Base-by-base conservation (phyloP, 2,113 vertebrate genomes). In the Chionis minor region DNA sequence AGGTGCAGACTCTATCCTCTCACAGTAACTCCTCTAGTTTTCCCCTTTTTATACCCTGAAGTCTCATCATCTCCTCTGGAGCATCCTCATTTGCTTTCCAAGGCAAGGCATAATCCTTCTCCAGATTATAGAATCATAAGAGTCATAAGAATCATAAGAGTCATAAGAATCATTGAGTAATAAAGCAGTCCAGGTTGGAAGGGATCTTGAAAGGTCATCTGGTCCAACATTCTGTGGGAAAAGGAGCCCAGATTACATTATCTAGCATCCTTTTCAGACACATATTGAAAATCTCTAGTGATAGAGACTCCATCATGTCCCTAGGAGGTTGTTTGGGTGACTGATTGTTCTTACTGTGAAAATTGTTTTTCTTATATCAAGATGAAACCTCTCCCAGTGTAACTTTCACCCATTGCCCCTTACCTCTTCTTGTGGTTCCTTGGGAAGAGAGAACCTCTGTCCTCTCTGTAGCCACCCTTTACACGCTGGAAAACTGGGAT, bases 291-390 rank as follows among this genome's bases (percentile, higher is more conserved):
- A 70, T 4, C 11, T 65, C 8, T 16, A 49, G 35, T 54, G 18
- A 28, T 0, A 74, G 67, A 70, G 21, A 55, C 4, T 8, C 19
- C 5, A 54, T 14, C 30, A 54, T 4, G 0, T 52, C 33, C 13
- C 23, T 62, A 14, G 5, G 2, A 62, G 4, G 35, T 5, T 26
- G 5, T 26, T 72, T 24, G 23, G 56, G 13, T 26, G 32, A 65
- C 4, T 65, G 30, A 21, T 30, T 73, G 23, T 40, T 47, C 27
- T 59, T 32, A 63, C 5, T 22, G 6, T 21, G 35, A n/a, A n/a
- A 14, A 5, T 6, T 62, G 45, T 55, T n/a, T 56, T 77, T 56
- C 9, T 67, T 35, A 10, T 4, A 21, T 49, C 10, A n/a, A 1
- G 47, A 14, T 42, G 27, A 74, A 74, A 65, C 6, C 2, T 65